Conservation (phyloP, 2,888 invertebrate genomes). For the Caradrina kadenii region DNA sequence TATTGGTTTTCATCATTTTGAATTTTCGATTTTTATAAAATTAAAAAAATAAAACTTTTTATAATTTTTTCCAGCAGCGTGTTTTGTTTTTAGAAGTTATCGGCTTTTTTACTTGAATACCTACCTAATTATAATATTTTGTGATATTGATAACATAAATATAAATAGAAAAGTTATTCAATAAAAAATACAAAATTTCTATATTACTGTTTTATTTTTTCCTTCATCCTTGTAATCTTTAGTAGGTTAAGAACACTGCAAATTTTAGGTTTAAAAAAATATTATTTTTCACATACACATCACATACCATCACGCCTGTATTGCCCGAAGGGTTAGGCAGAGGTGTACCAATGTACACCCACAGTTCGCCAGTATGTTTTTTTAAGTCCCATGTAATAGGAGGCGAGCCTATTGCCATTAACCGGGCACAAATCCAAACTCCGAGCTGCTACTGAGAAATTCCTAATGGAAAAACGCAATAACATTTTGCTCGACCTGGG, state of each 20-base stretch:
- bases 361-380: no score
- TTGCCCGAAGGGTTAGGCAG: no score
- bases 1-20: not conserved
- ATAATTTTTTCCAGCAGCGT: slow-evolving; percentile 52
- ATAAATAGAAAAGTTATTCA: slow-evolving; percentile 86
- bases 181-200: slow-evolving; percentile 89
- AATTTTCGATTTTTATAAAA: slow-evolving; percentile 8
- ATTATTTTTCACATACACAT: not conserved
- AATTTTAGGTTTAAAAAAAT: no score
- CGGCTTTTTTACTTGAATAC: slow-evolving; percentile 87
- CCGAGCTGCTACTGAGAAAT: no score
- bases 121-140: slow-evolving; percentile 84
- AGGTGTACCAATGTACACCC: no score
- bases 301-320: no score
- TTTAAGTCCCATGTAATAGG: no score
- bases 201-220: slow-evolving; percentile 63
- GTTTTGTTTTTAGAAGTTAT: slow-evolving; percentile 83
- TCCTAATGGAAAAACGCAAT: no score
- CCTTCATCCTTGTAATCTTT: not conserved
- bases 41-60: slow-evolving; percentile 11
- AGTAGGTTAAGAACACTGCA: no score
- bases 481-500: no score
- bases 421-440: no score
- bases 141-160: slow-evolving; percentile 84
- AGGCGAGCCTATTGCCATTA: no score